phyloP scores from a whole-genome alignment of 2,113 vertebrate genomes.

The Ascaphus truei region DNA sequence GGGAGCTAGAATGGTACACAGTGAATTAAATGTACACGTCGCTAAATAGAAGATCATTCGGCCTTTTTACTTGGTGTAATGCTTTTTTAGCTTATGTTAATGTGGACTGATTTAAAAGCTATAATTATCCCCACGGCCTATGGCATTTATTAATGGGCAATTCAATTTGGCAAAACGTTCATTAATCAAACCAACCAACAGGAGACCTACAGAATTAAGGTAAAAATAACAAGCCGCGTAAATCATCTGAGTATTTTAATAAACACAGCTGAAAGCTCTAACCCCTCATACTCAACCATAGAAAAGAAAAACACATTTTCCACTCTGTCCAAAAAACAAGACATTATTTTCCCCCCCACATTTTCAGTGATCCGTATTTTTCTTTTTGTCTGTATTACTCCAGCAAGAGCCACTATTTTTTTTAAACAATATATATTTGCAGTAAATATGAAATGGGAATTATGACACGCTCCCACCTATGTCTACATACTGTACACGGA shows the following conservation, averaged over 20 bases:
- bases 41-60: slow-evolving; percentile 36
- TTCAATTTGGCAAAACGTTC: slow-evolving; percentile 54
- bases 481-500: too few species aligned
- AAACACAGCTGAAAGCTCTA: slow-evolving; percentile 35
- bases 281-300: slow-evolving; percentile 39
- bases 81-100: slow-evolving; percentile 58
- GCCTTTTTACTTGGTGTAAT: slow-evolving; percentile 41
- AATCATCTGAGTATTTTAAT: slow-evolving; percentile 33
- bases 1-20: slow-evolving; percentile 23
- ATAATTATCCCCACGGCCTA: slow-evolving; percentile 54
- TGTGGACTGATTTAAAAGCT: slow-evolving; percentile 56
- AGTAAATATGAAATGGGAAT: too few species aligned
- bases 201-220: slow-evolving; percentile 40
- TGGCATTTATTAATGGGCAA: slow-evolving; percentile 59
- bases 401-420: neutral
- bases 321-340: too few species aligned
- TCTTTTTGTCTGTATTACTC: neutral
- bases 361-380: neutral
- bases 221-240: slow-evolving; percentile 33
- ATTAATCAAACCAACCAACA: slow-evolving; percentile 59
- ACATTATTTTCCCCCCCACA: neutral
- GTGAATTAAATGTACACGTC: slow-evolving; percentile 31
- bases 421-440: too few species aligned
- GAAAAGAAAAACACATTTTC: slow-evolving; percentile 9
- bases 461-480: too few species aligned